Evolutionary conservation across 2,113 vertebrate species (phyloP).

Genomic region (Siniperca knerii): DNA sequence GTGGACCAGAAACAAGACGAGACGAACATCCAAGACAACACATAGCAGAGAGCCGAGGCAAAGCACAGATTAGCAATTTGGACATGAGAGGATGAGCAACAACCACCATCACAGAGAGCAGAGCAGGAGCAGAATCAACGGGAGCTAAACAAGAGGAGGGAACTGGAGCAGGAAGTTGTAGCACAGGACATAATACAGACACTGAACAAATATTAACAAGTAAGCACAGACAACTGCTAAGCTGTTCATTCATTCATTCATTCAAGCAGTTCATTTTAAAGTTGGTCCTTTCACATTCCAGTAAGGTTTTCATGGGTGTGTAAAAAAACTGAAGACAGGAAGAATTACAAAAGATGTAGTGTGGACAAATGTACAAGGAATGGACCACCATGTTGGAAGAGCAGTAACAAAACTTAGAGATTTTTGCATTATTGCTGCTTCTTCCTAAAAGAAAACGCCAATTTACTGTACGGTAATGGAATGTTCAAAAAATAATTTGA

Average conservation of each 20-base stretch:
- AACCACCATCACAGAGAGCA: conserved; percentile 75
- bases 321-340: not conserved
- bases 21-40: conserved; percentile 81
- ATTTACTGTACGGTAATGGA: not conserved
- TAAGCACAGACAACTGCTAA: conserved; percentile 62
- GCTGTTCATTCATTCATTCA: conserved; percentile 49
- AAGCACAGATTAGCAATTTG: conserved; percentile 96
- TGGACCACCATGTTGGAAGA: not conserved
- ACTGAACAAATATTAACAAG: conserved; percentile 74
- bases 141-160: conserved; percentile 32
- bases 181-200: conserved; percentile 73
- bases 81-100: conserved; percentile 88
- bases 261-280: conserved; percentile 75
- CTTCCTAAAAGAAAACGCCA: not conserved
- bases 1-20: conserved; percentile 74
- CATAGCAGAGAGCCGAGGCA: conserved; percentile 93
- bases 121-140: conserved; percentile 71
- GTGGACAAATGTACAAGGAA: not conserved
- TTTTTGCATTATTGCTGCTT: not conserved
- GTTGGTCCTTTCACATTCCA: conserved; percentile 55
- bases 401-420: not conserved
- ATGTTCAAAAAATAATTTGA: not conserved
- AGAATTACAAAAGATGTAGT: not conserved
- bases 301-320: not conserved
- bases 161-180: conserved; percentile 38